Base-by-base conservation (phyloP, 2,113 vertebrate genomes). In the Holacanthus passer region DNA sequence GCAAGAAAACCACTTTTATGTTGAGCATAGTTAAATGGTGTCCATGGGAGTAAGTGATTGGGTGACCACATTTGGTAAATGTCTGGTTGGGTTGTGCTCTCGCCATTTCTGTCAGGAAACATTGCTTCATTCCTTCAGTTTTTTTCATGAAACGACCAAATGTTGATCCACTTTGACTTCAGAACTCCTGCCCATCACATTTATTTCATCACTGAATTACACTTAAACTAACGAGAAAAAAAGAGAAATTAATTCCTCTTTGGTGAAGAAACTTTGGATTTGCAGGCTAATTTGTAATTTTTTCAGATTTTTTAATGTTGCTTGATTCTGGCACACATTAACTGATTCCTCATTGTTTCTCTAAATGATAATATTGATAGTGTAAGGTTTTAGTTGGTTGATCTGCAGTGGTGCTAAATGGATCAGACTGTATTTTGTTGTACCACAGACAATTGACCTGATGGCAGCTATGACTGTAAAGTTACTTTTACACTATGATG, bases 41-140 rank as follows among this genome's bases (percentile, higher is more conserved):
- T n/a, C 19, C n/a, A 60, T 32, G 37, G 2, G 27, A 45, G 12
- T 11, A 10, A 29, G 47, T 5, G 31, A 62, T 3, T 27, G 14
- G 16, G 32, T 55, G 19, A 43, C 6, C 0, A n/a, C 0, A 3
- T 50, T 13, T 39, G 32, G 8, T 29, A 19, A 41, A 41, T 41
- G 24, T 64, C 22, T 52, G 17, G 12, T 7, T 12, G 56, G 8
- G 9, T 5, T 43, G 0, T 41, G 43, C 22, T 62, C 22, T 31
- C 13, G 13, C 1, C 2, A 1, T 41, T n/a, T 56, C 53, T 10
- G n/a, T n/a, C n/a, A n/a, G n/a, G 14, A 83, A 35, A n/a, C 35
- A 52, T 78, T 31, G 10, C 32, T 35, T 75, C 50, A 75, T 86
- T 80, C 81, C 82, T 77, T 2, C 56, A 3, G 7, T 27, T 47